Evolutionary conservation across 2,113 vertebrate species (phyloP).

Genomic region (Chinchilla lanigera): DNA sequence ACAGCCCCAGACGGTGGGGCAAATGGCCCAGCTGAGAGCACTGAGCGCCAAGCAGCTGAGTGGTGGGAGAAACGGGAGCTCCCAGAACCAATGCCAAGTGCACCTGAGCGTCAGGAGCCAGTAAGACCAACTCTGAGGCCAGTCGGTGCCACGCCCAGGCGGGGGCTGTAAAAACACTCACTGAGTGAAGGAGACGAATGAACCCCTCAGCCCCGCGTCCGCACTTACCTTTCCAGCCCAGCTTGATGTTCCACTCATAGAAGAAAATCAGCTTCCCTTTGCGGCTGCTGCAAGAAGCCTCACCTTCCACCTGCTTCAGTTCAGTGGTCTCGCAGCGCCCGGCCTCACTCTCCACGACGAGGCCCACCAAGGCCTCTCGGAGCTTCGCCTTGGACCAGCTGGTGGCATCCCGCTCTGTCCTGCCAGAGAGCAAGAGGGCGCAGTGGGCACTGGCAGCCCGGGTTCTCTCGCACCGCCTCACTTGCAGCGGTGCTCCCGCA

Average conservation of each 20-base stretch:
- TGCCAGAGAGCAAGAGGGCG: conserved; percentile 59
- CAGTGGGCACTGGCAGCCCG: background rate
- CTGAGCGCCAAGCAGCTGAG: background rate
- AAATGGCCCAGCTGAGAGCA: background rate
- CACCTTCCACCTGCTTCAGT: conserved; percentile 83
- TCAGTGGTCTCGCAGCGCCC: conserved; percentile 80
- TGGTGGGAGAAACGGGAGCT: background rate
- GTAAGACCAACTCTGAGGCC: background rate
- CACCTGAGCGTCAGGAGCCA: background rate
- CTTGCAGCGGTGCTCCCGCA: background rate
- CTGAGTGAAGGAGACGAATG: background rate
- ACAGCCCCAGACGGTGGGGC: background rate
- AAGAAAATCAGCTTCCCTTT: conserved; percentile 87
- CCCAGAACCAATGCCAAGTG: background rate
- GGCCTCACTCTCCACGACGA: conserved; percentile 80
- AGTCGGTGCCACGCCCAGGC: background rate
- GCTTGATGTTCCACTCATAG: conserved; percentile 85
- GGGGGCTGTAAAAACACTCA: background rate
- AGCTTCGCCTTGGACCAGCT: conserved; percentile 84
- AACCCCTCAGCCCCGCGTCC: background rate
- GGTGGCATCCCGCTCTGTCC: conserved; percentile 85
- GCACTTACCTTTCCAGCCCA: conserved; percentile 83
- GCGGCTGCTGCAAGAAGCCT: conserved; percentile 85
- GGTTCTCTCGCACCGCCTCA: background rate
- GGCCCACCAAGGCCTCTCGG: conserved; percentile 83